Evolutionary conservation across 2,888 invertebrate species (phyloP), one percentile per base, ranked within the genome.

Genomic region (Ectropis crepuscularia): DNA sequence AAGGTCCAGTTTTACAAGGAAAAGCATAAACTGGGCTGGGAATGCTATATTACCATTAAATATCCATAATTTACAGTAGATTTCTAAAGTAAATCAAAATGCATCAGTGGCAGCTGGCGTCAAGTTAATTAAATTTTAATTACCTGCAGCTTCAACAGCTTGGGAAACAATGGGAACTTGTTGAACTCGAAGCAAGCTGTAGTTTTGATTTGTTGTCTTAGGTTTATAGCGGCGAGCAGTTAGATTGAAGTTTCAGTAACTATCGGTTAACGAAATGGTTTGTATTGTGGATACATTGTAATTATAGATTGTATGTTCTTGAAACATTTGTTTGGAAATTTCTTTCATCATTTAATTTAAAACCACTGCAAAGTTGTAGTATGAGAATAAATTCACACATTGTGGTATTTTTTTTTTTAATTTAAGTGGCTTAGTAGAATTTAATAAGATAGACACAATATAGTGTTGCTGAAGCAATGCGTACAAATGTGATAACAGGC

Each of bases 91-190:
- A 51, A 51, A 51, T 51, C 16, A 41, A 51, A 51, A 12, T 54
- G 45, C 57, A 63, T 48, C 73, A 74, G 68, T 74, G 73, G 70
- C 53, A 47, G 65, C 65, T 69, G 70, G 71, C 64, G 60, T 70
- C 74, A 70, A 65, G 67, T 74, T 73, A 74, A 79, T 73, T 76
- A 71, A 72, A 71, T 74, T 75, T 74, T 70, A 73, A 74, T 74
- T 70, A 69, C 57, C 54, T 63, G 54, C 63, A 53, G 57, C 62
- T 58, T 63, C 42, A 63, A 53, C 55, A 71, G 65, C 69, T 67
- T 68, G 42, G 57, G 59, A 57, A 65, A 74, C 63, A 69, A 70
- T 41, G 50, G 53, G 28, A 53, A 43, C 54, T 54, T 49, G 50
- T 16, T 54, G 48, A 53, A 46, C 53, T 54, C 41, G 0, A 28